Base-by-base conservation (phyloP, 2,113 vertebrate genomes). In the Ginglymostoma cirratum region DNA sequence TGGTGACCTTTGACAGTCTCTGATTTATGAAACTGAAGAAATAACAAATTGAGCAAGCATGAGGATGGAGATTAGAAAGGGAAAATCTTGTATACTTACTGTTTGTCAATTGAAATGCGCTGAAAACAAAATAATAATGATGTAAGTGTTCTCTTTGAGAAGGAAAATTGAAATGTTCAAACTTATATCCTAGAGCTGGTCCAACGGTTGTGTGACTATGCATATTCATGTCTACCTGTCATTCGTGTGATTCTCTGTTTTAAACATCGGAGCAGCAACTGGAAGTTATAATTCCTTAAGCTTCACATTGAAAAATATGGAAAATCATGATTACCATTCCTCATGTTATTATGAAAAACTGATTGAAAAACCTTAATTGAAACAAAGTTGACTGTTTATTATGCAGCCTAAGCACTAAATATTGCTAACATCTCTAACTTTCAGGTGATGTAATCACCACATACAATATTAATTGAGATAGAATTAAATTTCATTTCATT, bases 21-120 rank as follows among this genome's bases (percentile, higher is more conserved):
- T 45, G 17, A 93, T 93, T 93, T 93, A 66, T 93, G 27, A 95
- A 95, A 5, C 24, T 70, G 24, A 27, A 95, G 67, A 72, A 95
- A 52, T 15, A n/a, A 67, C 17, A 1, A 95, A 95, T 72, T 24
- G 52, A 48, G 23, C 42, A 48, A 76, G 52, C 12, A 19, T 45
- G 45, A 70, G 27, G 69, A 72, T 27, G 45, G 66, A 5, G 15
- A 72, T 27, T 52, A 34, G 12, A 95, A 27, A 30, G 67, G 67
- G 38, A 42, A 52, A 95, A 72, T 69, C 42, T 48, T 92, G 34
- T 21, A 92, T 65, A 0, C 19, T 23, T 19, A 66, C 89, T 65
- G 65, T n/a, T 19, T 76, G 8, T n/a, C 61, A 38, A 12, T 15
- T 93, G 89, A 6, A 21, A n/a, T 93, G 17, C 61, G 66, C 17